Percentiles rank a stretch among this genome's conserved stretches.
Evolutionary conservation across 2,888 invertebrate genomes (phyloP).

Genomic region (Clistopyga incitator): DNA sequence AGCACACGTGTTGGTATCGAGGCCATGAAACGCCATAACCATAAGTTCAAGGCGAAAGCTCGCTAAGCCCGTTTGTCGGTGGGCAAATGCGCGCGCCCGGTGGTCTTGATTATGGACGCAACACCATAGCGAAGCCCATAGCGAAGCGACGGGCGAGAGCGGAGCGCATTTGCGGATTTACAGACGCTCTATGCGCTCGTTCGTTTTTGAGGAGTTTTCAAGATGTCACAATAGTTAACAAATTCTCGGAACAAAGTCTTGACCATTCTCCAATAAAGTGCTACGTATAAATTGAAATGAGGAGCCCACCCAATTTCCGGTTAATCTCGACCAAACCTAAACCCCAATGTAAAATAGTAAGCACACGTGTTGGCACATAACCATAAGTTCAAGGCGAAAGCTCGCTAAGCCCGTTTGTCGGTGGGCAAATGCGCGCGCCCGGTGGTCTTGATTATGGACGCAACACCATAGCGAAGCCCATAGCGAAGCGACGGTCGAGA

Average conservation of each 20-base stretch:
- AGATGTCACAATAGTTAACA: too few relatives aligned
- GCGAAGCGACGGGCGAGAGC: slow-evolving; percentile 31
- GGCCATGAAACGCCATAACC: too few relatives aligned
- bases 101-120: slow-evolving; percentile 59
- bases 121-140: slow-evolving; percentile 43
- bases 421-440: slow-evolving; percentile 50
- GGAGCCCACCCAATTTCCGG: neutral
- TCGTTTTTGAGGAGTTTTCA: too few relatives aligned
- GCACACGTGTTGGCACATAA: slow-evolving; percentile 48
- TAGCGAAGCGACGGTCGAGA: slow-evolving; percentile 33
- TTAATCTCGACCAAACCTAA: neutral
- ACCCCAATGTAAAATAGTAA: neutral
- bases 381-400: slow-evolving; percentile 47
- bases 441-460: slow-evolving; percentile 57
- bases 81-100: slow-evolving; percentile 53
- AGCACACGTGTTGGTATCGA: too few relatives aligned
- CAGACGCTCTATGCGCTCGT: slow-evolving; percentile 29
- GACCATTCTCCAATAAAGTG: neutral
- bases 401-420: slow-evolving; percentile 29
- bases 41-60: slow-evolving; percentile 43
- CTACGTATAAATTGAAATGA: neutral
- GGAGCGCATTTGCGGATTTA: slow-evolving; percentile 31
- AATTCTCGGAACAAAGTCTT: too few relatives aligned
- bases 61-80: slow-evolving; percentile 25
- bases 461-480: slow-evolving; percentile 48